A percentile compares a stretch with the other conserved stretches of the same genome.
phyloP scores from a whole-genome alignment of 2,113 vertebrate genomes.

The Pimephales promelas region DNA sequence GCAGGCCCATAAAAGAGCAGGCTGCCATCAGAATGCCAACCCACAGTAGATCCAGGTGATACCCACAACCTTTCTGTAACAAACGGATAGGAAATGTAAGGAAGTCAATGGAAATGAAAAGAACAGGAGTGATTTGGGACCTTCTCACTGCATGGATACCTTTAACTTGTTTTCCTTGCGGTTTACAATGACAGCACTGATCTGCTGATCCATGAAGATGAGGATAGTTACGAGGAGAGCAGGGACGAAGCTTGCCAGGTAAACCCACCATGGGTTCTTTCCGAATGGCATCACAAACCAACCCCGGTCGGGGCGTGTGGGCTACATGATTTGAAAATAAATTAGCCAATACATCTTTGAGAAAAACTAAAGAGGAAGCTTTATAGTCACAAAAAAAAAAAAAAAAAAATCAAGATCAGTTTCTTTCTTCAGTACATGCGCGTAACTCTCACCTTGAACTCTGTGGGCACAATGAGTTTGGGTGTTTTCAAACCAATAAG shows the following conservation, averaged over 20 bases:
- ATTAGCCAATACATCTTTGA: neutral
- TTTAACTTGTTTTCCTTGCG: slow-evolving; percentile 94
- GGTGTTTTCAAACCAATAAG: slow-evolving; percentile 88
- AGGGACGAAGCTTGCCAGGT: slow-evolving; percentile 86
- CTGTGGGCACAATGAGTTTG: slow-evolving; percentile 89
- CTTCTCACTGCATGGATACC: slow-evolving; percentile 66
- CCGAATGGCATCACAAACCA: slow-evolving; percentile 94
- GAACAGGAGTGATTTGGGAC: neutral
- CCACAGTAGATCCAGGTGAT: slow-evolving; percentile 96
- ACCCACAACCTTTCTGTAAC: slow-evolving; percentile 90
- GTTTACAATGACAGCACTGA: slow-evolving; percentile 94
- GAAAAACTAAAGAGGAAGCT: neutral
- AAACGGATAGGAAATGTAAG: neutral
- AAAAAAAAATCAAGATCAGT: neutral
- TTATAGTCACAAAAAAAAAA: neutral
- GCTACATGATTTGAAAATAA: slow-evolving; percentile 69
- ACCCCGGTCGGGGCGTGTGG: slow-evolving; percentile 87
- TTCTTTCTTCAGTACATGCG: neutral
- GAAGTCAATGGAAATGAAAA: neutral
- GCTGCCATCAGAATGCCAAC: slow-evolving; percentile 90
- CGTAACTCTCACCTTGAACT: slow-evolving; percentile 80
- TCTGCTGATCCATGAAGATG: slow-evolving; percentile 99
- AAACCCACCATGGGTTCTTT: slow-evolving; percentile 97
- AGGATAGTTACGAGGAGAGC: slow-evolving; percentile 95
- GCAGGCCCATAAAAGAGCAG: slow-evolving; percentile 94